These are phyloP conservation scores for Xenopus borealis DNA, from an alignment of 2,113 vertebrate genomes.

Conservation along the genomic window DNA sequence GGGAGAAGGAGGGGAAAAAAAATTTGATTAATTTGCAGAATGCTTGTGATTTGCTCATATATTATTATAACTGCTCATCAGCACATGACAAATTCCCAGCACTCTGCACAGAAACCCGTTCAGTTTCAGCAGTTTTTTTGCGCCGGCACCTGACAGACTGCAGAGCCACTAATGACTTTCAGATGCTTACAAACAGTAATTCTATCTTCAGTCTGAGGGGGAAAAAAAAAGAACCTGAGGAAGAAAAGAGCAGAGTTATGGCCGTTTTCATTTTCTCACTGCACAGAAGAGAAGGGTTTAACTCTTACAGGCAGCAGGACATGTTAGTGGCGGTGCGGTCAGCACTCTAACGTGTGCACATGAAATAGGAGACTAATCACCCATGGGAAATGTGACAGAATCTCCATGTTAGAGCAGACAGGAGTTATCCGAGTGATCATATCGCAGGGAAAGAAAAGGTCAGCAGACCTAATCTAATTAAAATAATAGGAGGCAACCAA, in stretches of 20 bases:
- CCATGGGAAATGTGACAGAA: constrained; percentile 15
- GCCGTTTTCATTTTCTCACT: constrained; percentile 73
- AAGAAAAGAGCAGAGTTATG: constrained; percentile 68
- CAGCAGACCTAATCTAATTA: neutral
- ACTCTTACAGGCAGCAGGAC: constrained; percentile 54
- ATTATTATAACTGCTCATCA: constrained; percentile 91
- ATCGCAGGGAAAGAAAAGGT: neutral
- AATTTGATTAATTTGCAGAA: constrained; percentile 91
- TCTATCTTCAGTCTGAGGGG: constrained; percentile 74
- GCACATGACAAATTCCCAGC: constrained; percentile 86
- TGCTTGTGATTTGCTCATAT: constrained; percentile 91
- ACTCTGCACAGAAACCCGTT: constrained; percentile 78
- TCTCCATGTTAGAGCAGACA: constrained; percentile 5
- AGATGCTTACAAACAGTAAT: constrained; percentile 91
- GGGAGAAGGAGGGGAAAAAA: constrained; percentile 67
- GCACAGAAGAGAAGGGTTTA: constrained; percentile 64
- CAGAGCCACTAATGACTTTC: constrained; percentile 87
- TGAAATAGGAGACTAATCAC: neutral
- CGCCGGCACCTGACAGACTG: constrained; percentile 86
- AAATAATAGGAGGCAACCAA: neutral
- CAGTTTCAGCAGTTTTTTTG: constrained; percentile 81
- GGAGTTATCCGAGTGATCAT: constrained; percentile 7
- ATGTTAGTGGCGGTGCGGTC: neutral
- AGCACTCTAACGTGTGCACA: neutral
- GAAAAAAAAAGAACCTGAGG: constrained; percentile 55